Evolutionary conservation across 2,113 vertebrate genomes (phyloP).

Genomic region (Indri indri): DNA sequence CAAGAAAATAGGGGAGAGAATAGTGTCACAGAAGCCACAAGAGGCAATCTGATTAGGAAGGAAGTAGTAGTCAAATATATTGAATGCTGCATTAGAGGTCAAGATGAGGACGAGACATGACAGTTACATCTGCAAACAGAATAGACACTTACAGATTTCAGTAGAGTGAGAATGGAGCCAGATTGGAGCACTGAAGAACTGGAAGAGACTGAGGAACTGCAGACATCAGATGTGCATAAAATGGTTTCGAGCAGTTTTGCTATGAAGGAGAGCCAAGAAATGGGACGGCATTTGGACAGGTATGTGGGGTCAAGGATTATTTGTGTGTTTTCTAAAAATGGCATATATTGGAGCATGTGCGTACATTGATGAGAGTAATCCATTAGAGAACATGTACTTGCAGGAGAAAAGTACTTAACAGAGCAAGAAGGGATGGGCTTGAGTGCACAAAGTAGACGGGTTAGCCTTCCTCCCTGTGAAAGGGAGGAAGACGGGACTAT

Average conservation of each 20-base stretch:
- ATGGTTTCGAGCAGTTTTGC: neutral
- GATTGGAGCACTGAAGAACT: rapidly evolving
- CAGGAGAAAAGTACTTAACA: neutral
- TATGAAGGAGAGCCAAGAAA: neutral
- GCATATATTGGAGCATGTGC: neutral
- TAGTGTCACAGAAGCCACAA: neutral
- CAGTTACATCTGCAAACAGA: neutral
- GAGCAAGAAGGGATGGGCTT: neutral
- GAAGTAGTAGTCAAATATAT: neutral
- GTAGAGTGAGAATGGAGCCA: neutral
- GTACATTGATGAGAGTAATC: neutral
- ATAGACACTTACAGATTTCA: neutral
- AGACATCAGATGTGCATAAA: neutral
- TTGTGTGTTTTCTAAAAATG: neutral
- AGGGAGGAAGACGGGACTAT: neutral
- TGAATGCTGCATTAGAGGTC: neutral
- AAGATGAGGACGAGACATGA: neutral
- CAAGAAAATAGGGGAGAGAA: neutral
- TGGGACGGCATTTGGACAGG: neutral
- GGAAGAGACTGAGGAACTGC: neutral
- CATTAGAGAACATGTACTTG: neutral
- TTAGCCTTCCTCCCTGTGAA: too few species aligned
- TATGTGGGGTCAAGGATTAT: neutral
- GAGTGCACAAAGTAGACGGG: neutral
- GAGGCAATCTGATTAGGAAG: neutral